Conservation (phyloP, 2,113 vertebrate genomes). For the Halichoeres trimaculatus region DNA sequence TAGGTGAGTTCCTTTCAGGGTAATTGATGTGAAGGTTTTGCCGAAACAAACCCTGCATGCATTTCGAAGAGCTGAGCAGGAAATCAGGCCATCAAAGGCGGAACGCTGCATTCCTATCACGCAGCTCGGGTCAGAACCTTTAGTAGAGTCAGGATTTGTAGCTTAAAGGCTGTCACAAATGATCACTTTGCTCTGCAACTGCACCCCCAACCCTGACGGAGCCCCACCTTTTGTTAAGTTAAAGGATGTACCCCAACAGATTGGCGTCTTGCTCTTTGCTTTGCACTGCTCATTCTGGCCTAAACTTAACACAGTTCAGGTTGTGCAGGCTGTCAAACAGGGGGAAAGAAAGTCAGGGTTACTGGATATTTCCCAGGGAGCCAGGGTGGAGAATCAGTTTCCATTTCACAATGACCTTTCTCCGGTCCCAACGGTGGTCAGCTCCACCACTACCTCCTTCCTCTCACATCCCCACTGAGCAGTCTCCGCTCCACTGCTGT, state of each 20-base stretch:
- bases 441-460: constrained; percentile 72
- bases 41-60: constrained; percentile 79
- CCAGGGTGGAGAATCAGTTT: constrained; percentile 86
- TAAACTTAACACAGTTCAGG: constrained; percentile 82
- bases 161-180: constrained; percentile 80
- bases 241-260: constrained; percentile 82
- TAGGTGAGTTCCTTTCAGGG: constrained; percentile 85
- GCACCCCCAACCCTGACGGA: constrained; percentile 78
- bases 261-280: constrained; percentile 75
- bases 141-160: constrained; percentile 83
- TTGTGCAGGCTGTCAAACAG: constrained; percentile 67
- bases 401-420: constrained; percentile 87
- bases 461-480: constrained; percentile 76
- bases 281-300: constrained; percentile 76
- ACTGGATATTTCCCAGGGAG: constrained; percentile 89
- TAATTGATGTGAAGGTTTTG: constrained; percentile 85
- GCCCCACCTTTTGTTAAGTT: constrained; percentile 85
- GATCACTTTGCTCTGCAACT: constrained; percentile 46
- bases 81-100: constrained; percentile 84
- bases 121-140: constrained; percentile 77
- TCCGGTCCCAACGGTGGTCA: constrained; percentile 72
- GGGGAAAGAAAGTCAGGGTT: constrained; percentile 86
- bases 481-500: constrained; percentile 78
- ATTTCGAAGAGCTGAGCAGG: constrained; percentile 82
- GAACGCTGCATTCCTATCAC: constrained; percentile 83